Conservation (phyloP, 2,797 vertebrate genomes). For the Falco rusticolus region DNA sequence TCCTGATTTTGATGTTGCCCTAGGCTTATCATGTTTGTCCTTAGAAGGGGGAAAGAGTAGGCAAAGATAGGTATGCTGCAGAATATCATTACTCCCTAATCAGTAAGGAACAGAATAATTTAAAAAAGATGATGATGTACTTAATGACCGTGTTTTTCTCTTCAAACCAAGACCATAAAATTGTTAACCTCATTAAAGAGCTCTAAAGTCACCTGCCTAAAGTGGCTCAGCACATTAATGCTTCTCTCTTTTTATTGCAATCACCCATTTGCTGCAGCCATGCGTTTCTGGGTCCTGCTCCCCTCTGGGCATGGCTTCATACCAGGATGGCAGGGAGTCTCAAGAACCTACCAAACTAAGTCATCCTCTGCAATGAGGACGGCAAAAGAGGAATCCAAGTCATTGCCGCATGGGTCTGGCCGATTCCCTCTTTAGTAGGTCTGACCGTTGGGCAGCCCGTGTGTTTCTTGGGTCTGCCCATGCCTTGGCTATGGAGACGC, state of each 20-base stretch:
- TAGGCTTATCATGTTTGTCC: neutral
- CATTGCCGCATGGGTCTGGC: neutral
- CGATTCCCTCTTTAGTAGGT: neutral
- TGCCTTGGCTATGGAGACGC: neutral
- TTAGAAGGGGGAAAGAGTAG: neutral
- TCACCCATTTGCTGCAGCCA: neutral
- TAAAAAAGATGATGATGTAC: neutral
- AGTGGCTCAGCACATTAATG: neutral
- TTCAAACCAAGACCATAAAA: neutral
- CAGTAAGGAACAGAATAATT: neutral
- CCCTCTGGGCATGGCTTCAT: constrained; percentile 7
- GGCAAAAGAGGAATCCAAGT: neutral
- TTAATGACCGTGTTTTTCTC: neutral
- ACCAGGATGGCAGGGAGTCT: neutral
- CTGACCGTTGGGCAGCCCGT: rapidly evolving
- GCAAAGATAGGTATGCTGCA: neutral
- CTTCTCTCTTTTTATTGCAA: neutral
- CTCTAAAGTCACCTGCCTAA: neutral
- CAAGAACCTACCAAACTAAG: neutral
- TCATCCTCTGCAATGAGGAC: neutral
- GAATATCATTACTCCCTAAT: neutral
- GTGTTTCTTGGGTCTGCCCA: neutral
- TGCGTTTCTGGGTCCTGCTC: neutral
- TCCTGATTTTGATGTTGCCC: neutral
- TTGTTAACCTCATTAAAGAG: constrained; percentile 26